Evolutionary conservation across 2,888 invertebrate genomes (phyloP).

Genomic region (Julus scandinavius): DNA sequence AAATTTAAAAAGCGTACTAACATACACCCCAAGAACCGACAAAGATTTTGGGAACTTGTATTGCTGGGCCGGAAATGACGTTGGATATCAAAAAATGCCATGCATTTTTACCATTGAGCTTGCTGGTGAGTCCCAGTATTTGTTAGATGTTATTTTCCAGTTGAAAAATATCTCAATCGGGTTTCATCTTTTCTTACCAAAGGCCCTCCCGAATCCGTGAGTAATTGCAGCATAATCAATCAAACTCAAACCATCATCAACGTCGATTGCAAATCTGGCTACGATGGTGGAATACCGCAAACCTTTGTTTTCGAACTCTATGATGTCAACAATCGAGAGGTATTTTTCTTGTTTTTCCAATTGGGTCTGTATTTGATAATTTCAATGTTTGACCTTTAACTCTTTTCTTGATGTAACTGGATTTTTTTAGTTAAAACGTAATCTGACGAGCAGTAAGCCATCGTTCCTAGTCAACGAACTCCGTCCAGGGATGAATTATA

Average conservation of each 20-base stretch:
- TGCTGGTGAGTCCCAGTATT: slow-evolving; percentile 46
- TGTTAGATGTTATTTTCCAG: background rate
- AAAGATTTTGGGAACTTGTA: slow-evolving; percentile 55
- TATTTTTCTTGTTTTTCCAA: background rate
- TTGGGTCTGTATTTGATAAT: background rate
- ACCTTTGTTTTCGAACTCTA: slow-evolving; percentile 63
- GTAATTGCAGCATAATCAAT: slow-evolving; percentile 87
- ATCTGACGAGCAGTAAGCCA: slow-evolving; percentile 51
- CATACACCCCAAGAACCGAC: slow-evolving; percentile 55
- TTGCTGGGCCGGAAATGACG: slow-evolving; percentile 55
- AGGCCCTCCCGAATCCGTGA: slow-evolving; percentile 86
- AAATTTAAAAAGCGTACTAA: slow-evolving; percentile 45
- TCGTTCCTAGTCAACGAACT: slow-evolving; percentile 55
- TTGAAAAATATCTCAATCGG: background rate
- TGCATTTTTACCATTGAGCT: slow-evolving; percentile 55
- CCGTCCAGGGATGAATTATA: slow-evolving; percentile 55
- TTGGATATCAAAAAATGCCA: slow-evolving; percentile 55
- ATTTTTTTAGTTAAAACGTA: slow-evolving; percentile 43
- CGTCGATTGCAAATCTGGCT: slow-evolving; percentile 81
- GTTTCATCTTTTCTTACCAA: background rate
- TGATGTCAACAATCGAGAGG: slow-evolving; percentile 69
- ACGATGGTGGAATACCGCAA: slow-evolving; percentile 55
- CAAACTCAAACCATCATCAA: slow-evolving; percentile 84
- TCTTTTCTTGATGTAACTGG: background rate
- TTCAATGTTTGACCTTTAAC: background rate